Evolutionary conservation across 1,140 invertebrate genomes (phyloP), one percentile per base, ranked within the genome.

Genomic region (Diorhabda carinulata): DNA sequence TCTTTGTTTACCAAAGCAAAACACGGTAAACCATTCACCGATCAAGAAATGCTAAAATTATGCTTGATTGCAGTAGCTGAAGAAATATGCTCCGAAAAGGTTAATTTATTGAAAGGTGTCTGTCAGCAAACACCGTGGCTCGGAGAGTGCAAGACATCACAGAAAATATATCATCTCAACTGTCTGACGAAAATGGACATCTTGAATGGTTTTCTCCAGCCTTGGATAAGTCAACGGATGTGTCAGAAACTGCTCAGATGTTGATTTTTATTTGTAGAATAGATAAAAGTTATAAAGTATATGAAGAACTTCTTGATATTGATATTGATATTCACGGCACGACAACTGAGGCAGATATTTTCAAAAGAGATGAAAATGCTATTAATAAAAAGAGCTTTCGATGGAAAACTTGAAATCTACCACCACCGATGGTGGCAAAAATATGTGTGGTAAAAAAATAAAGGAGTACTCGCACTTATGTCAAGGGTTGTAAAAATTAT

Each of bases 181-280:
- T 69, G 66, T 72, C 43, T 67, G 67, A 71, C 67, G 65, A 72
- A 72, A 70, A n/a, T n/a, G n/a, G n/a, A n/a, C n/a, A n/a, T 61
- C 25, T 72, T n/a, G 70, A 72, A 66, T 75, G 66, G 67, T 72
- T 76, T 57, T 71, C 70, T 74, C 58, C 72, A 58, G 70, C 70
- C 57, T 61, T 74, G 70, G 67, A 76, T 74, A 71, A 76, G 68
- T 72, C 68, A 74, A 74, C 66, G 42, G 70, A 74, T 70, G 68
- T 72, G 8, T 72, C 65, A 74, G 71, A 74, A 70, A 72, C 67
- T 70, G 70, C 70, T 72, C 68, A 70, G 64, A 68, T 71, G 58
- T 72, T 72, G 43, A 8, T 47, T 47, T 47, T 47, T 47, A 43
- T 64, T 64, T 3, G 41, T 3, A 44, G 63, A 64, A 25, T 64